These are phyloP conservation scores for Myanophis thanlyinensis DNA, from an alignment of 2,113 vertebrate species.

Conservation along the genomic window DNA sequence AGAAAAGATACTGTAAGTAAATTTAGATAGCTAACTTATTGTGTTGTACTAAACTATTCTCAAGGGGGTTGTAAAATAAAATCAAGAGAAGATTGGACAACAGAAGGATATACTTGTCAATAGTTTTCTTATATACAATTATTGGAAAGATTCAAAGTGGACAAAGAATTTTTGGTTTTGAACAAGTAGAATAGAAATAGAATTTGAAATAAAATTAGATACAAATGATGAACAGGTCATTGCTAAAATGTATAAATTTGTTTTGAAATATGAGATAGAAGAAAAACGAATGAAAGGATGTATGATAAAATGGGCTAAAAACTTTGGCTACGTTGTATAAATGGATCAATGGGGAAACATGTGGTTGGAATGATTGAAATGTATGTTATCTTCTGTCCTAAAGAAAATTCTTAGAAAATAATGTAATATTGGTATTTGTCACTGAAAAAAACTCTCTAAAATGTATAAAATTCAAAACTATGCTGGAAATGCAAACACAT, in stretches of 20 bases:
- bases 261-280: background rate
- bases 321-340: background rate
- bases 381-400: background rate
- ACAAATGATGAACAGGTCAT: background rate
- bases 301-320: background rate
- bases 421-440: background rate
- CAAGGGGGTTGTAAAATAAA: background rate
- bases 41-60: background rate
- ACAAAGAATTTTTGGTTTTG: background rate
- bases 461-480: background rate
- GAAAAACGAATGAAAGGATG: background rate
- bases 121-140: background rate
- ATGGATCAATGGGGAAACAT: background rate
- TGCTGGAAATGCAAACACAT: background rate
- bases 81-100: background rate
- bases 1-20: background rate
- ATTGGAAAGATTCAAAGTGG: background rate
- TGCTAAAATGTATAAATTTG: background rate
- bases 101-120: background rate
- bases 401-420: background rate
- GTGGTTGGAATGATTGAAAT: background rate
- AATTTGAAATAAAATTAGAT: background rate
- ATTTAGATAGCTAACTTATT: background rate
- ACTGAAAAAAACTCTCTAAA: background rate
- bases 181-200: background rate